Evolutionary conservation across 2,888 invertebrate genomes (phyloP).

Genomic region (Noctua janthina): DNA sequence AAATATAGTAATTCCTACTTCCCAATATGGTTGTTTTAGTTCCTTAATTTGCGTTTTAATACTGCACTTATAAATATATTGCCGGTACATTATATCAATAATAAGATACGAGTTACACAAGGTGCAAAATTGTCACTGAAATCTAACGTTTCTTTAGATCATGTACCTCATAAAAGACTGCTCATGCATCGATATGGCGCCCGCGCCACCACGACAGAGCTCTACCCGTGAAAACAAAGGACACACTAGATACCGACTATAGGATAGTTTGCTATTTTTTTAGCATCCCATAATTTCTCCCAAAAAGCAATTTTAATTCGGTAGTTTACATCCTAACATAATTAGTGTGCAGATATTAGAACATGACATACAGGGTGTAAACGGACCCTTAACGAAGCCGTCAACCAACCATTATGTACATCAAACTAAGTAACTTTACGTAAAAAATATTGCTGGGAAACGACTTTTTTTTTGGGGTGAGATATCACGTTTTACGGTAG

Average conservation of each 20-base stretch:
- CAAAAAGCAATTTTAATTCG: not conserved
- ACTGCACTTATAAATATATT: not conserved
- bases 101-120: slow-evolving; percentile 8
- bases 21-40: not conserved
- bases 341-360: slow-evolving; percentile 25
- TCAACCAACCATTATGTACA: no score
- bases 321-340: slow-evolving; percentile 1
- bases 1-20: slow-evolving; percentile 6
- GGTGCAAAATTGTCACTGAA: not conserved
- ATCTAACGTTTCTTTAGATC: not conserved
- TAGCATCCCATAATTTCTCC: not conserved
- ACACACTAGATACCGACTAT: not conserved
- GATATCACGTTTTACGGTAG: no score
- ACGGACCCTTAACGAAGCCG: no score
- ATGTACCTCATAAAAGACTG: not conserved
- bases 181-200: slow-evolving; percentile 19
- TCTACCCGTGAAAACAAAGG: not conserved
- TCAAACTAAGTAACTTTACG: no score
- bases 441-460: no score
- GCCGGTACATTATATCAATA: not conserved
- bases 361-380: not conserved
- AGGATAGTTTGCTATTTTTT: not conserved
- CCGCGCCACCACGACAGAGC: slow-evolving; percentile 25
- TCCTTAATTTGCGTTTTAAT: slow-evolving; percentile 7
- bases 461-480: no score